phyloP scores from a whole-genome alignment of 2,113 vertebrate genomes.

The Phyllopteryx taeniolatus region DNA sequence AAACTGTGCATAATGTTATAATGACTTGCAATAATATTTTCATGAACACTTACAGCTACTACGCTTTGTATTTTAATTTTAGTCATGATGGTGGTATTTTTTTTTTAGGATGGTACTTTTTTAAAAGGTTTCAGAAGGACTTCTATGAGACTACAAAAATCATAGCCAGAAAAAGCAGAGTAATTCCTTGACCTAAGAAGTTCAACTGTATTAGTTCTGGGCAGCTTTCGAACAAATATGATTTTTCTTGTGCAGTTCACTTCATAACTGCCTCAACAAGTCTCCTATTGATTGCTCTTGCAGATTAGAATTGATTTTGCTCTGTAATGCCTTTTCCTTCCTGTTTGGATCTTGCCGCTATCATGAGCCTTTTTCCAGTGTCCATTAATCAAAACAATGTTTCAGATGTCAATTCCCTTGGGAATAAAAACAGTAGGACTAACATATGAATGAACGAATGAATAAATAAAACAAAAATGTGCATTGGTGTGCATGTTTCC shows the following conservation, averaged over 20 bases:
- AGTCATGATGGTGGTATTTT: no score
- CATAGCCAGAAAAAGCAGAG: not conserved
- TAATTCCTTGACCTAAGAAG: not conserved
- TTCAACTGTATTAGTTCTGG: not conserved
- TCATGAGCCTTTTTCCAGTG: slow-evolving; percentile 39
- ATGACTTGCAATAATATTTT: no score
- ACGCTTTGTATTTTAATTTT: no score
- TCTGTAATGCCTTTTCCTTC: slow-evolving; percentile 49
- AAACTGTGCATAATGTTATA: no score
- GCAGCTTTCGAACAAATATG: slow-evolving; percentile 17
- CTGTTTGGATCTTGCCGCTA: slow-evolving; percentile 28
- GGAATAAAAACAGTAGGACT: not conserved
- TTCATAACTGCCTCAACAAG: slow-evolving; percentile 65
- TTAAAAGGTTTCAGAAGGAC: no score
- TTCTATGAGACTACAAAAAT: not conserved
- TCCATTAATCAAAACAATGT: slow-evolving; percentile 42
- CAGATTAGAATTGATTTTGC: slow-evolving; percentile 67
- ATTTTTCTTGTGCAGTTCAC: slow-evolving; percentile 37
- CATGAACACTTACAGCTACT: no score
- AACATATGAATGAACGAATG: not conserved
- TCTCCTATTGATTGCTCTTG: slow-evolving; percentile 54
- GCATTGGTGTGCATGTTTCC: slow-evolving; percentile 1
- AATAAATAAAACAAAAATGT: not conserved
- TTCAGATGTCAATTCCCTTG: slow-evolving; percentile 7
- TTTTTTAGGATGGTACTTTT: no score